Conservation (phyloP, 2,113 vertebrate species). For the Pollachius pollachius region DNA sequence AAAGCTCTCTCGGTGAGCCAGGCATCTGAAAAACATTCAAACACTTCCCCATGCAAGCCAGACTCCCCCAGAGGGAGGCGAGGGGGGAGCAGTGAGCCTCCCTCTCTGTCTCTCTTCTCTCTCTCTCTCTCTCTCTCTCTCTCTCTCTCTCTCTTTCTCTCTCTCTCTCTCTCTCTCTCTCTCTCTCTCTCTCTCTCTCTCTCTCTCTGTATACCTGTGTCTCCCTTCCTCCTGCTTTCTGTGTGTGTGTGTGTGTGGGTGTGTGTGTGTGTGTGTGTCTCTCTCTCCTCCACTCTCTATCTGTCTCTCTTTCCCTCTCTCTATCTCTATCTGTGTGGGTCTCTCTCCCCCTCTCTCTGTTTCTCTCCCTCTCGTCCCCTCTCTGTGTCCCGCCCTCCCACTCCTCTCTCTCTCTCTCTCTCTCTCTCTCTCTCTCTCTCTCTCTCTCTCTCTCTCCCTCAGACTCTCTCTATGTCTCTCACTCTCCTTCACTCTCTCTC, state of each 20-base stretch:
- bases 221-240: no score
- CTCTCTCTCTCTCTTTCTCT: no score
- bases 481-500: constrained; percentile 57
- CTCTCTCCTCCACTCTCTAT: no score
- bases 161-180: no score
- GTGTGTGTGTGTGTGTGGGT: no score
- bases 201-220: no score
- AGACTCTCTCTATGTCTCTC: constrained; percentile 19
- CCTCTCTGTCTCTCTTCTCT: constrained; percentile 46
- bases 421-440: constrained; percentile 46
- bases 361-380: constrained; percentile 56
- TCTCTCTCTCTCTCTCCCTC: constrained; percentile 65
- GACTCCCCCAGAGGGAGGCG: constrained; percentile 70
- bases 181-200: no score
- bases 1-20: constrained; percentile 69
- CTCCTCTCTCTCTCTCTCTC: constrained; percentile 66
- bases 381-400: constrained; percentile 50
- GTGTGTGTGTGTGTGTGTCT: no score
- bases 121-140: no score
- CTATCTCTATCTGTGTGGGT: constrained; percentile 46
- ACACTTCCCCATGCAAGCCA: constrained; percentile 72
- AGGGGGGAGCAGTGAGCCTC: constrained; percentile 64
- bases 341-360: constrained; percentile 63
- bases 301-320: no score
- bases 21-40: constrained; percentile 76